These are phyloP conservation scores for Petaurus breviceps DNA, from an alignment of 2,113 vertebrate species.

Conservation along the genomic window DNA sequence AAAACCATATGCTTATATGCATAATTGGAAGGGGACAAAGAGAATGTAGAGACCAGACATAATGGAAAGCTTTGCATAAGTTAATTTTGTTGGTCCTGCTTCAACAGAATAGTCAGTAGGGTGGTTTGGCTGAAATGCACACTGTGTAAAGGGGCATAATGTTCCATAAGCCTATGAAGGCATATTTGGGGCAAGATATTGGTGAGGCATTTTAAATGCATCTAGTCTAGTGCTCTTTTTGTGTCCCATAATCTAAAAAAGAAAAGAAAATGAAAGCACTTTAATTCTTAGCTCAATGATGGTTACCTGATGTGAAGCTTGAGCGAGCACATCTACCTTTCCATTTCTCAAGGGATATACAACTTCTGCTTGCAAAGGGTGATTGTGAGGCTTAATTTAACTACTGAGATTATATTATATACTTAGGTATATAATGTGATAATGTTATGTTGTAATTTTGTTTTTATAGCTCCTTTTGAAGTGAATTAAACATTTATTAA, in stretches of 20 bases:
- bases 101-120: background rate
- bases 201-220: background rate
- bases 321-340: background rate
- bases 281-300: background rate
- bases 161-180: background rate
- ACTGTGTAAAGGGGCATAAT: background rate
- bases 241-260: background rate
- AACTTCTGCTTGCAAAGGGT: background rate
- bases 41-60: background rate
- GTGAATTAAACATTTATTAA: background rate
- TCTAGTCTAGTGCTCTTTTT: constrained; percentile 5
- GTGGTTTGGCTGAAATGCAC: background rate
- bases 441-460: constrained; percentile 36
- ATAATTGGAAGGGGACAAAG: background rate
- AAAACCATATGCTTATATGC: background rate
- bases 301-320: background rate
- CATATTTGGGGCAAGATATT: background rate
- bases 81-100: background rate
- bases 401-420: constrained; percentile 35
- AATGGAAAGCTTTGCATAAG: background rate
- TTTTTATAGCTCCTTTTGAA: constrained; percentile 63
- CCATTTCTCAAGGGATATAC: background rate
- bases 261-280: background rate
- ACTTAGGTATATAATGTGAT: constrained; percentile 36
- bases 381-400: constrained; percentile 42